Base-by-base conservation (phyloP, 2,888 invertebrate genomes). In the Polia nebulosa region DNA sequence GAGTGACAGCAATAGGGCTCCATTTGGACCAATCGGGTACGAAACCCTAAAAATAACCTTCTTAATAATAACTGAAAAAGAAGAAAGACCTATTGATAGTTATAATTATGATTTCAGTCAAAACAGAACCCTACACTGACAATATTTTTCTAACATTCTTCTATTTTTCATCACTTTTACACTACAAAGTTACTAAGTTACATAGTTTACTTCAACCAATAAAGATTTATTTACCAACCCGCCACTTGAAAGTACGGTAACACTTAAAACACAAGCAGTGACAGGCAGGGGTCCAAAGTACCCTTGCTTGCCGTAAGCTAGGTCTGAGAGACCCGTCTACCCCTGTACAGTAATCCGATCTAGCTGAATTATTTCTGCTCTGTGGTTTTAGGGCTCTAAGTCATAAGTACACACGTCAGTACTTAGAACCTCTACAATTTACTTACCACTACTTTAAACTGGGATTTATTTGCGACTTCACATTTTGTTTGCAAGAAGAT, bases 301-400 rank as follows among this genome's bases (percentile, higher is more conserved):
- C 47, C 39, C 56, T 60, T 32, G 22, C 9, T 27, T 62, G 20
- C 25, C 27, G 11, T 25, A 47, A 49, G 29, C 49, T 58, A 57
- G 36, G 22, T 44, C 59, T 67, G 25, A 49, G 67, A 32, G 36
- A 34, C 53, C 60, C 52, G 27, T 61, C 68, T 53, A 53, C 57
- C 53, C 36, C 44, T 41, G 44, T 49, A 20, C 49, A 36, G 66
- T 80, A 76, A 76, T 76, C 62, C 39, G 53, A 80, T 80, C 51
- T 27, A 65, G 25, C 44, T 60, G 39, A 77, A 71, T 77, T 60
- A 69, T 70, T 70, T 67, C 67, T 55, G 64, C 67, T 62, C 52
- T 60, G 69, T 55, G 62, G 56, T 69, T 80, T 62, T 29, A 72
- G 27, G 49, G 45, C 56, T 20, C n/a, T 56, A 61, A 66, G 63